Evolutionary conservation across 2,113 vertebrate species (phyloP), one percentile per base, ranked within the genome.

Genomic region (Cynoglossus semilaevis): DNA sequence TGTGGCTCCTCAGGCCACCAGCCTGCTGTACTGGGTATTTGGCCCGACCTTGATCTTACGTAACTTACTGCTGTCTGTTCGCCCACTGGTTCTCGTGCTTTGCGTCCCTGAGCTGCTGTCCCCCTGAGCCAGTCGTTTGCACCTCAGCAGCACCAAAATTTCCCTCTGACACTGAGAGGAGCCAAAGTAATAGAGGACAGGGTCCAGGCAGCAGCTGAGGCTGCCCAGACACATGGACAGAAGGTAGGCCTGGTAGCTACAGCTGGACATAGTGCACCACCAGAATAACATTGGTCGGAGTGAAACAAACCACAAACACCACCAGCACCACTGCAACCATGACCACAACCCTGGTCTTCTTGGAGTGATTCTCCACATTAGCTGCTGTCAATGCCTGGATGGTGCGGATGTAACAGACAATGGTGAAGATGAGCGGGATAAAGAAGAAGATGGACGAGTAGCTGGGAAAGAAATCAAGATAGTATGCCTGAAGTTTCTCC

Each of bases 151-250:
- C 0, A 15, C 34, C 0, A 16, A 53, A 70, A 96, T 85, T 76
- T 95, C 89, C 47, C 85, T 93, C 89, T 93, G 93, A 85, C 94
- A 98, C 77, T 93, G 93, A 1, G 95, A 96, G 37, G 96, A 98
- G n/a, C 93, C 94, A 0, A 94, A 98, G 75, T 98, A 99, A 74
- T 98, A 99, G 68, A 99, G 85, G 60, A 98, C 64, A 0, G 96
- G 97, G 55, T 99, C 97, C 46, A 99, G 76, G 63, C 95, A 96
- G 75, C 94, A 98, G 88, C 91, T 98, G 38, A 98, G 0, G 47
- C 93, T 98, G 73, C 96, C 93, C 16, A 94, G 43, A n/a, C 94
- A 97, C 80, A 90, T 86, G 58, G 91, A 92, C 9, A 98, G 83
- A 19, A 99, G 88, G 70, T 98, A 99, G 0, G 89, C 92, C 45